Percentiles rank a stretch among this genome's conserved stretches.
phyloP scores from a whole-genome alignment of 2,113 vertebrate species.

The Xiphophorus couchianus region DNA sequence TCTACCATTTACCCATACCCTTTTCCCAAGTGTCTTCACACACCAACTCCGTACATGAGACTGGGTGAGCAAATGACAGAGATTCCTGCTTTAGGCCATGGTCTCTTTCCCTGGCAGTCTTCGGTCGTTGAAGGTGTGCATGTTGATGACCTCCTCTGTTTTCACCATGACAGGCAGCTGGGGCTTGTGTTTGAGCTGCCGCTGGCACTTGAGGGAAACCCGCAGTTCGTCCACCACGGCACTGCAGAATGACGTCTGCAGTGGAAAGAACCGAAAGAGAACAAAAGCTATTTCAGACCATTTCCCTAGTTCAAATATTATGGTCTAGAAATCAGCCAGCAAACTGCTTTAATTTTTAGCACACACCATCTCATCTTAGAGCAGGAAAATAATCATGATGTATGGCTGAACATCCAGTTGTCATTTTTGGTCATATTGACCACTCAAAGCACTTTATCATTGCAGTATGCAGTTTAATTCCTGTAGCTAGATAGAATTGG shows the following conservation, averaged over 20 bases:
- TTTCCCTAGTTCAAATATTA: slow-evolving; percentile 9
- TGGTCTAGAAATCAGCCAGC: slow-evolving; percentile 18
- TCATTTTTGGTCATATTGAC: neutral
- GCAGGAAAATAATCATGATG: neutral
- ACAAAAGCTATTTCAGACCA: slow-evolving; percentile 28
- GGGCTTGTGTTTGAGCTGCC: slow-evolving; percentile 97
- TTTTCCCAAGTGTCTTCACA: slow-evolving; percentile 59
- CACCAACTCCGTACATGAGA: slow-evolving; percentile 43
- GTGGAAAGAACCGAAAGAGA: slow-evolving; percentile 6
- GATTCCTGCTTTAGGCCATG: slow-evolving; percentile 88
- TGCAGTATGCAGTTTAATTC: neutral
- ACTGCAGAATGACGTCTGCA: slow-evolving; percentile 97
- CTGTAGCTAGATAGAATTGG: too few species aligned
- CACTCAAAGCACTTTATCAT: neutral
- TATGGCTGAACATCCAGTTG: neutral
- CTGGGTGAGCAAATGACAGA: slow-evolving; percentile 41
- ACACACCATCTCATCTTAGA: neutral
- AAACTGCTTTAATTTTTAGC: neutral
- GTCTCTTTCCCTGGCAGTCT: slow-evolving; percentile 99
- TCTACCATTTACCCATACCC: slow-evolving; percentile 53
- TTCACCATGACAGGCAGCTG: slow-evolving; percentile 95
- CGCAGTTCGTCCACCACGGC: slow-evolving; percentile 97
- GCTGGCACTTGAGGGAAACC: slow-evolving; percentile 97
- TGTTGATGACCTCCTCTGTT: slow-evolving; percentile 99
- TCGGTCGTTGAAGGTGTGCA: slow-evolving; percentile 99